Evolutionary conservation across 2,113 vertebrate species (phyloP).

Genomic region (Struthio camelus): DNA sequence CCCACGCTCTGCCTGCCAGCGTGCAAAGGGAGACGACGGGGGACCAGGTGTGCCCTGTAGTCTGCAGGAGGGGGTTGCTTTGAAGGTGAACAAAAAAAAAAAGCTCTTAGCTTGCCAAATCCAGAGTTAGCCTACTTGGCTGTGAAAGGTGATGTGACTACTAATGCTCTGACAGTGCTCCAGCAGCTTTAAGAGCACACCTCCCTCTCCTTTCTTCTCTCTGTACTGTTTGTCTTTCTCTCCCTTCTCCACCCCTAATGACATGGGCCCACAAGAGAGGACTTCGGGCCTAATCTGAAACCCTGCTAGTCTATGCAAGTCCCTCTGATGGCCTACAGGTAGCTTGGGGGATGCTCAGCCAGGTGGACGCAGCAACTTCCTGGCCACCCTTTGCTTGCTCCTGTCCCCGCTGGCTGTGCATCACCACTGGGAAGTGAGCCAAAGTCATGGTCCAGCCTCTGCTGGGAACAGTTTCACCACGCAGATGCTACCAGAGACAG

Average conservation of each 20-base stretch:
- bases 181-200: fast-evolving
- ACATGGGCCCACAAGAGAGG: too few relatives aligned
- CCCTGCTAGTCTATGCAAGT: background rate
- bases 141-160: fast-evolving
- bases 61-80: background rate
- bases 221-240: too few relatives aligned
- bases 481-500: too few relatives aligned
- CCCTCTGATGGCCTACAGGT: background rate
- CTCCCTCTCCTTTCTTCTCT: background rate
- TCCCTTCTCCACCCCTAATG: too few relatives aligned
- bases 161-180: too few relatives aligned
- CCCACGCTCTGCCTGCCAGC: background rate
- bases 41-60: background rate
- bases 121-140: fast-evolving
- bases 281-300: background rate
- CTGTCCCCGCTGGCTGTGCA: too few relatives aligned
- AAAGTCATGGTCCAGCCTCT: too few relatives aligned
- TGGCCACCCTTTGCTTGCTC: too few relatives aligned
- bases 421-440: too few relatives aligned
- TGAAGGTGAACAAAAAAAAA: background rate
- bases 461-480: too few relatives aligned
- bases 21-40: fast-evolving
- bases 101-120: background rate
- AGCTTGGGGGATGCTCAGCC: too few relatives aligned
- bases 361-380: too few relatives aligned